phyloP scores from a whole-genome alignment of 1,140 invertebrate genomes.

The Tetragonula clypearis region DNA sequence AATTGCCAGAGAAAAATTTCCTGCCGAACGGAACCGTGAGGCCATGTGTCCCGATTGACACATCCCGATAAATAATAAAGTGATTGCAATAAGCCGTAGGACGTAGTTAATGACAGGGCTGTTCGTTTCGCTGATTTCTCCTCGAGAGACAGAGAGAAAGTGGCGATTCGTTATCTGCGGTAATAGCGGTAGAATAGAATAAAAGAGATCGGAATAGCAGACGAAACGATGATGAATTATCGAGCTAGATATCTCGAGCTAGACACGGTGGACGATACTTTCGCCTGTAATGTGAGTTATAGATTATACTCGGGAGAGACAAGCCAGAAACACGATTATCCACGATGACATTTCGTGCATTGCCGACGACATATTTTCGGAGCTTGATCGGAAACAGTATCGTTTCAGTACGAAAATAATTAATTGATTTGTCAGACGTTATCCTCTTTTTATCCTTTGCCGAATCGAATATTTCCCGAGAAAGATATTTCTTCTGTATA shows the following conservation, averaged over 20 bases:
- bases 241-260: conserved; percentile 11
- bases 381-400: conserved; percentile 27
- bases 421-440: conserved; percentile 47
- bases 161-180: background rate
- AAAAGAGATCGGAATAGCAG: background rate
- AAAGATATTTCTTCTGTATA: too few species aligned
- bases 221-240: conserved; percentile 49
- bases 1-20: background rate
- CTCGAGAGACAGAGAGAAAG: background rate
- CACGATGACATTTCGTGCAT: conserved; percentile 68
- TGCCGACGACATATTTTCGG: conserved; percentile 43
- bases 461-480: background rate
- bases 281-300: conserved; percentile 1
- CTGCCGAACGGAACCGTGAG: background rate
- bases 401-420: conserved; percentile 44
- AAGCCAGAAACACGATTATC: conserved; percentile 27
- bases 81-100: background rate
- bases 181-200: background rate
- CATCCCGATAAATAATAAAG: background rate
- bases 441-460: background rate
- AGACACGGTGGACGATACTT: background rate
- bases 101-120: background rate
- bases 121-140: background rate
- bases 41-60: background rate
- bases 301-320: conserved; percentile 4